phyloP scores from a whole-genome alignment of 2,888 invertebrate species.

The Amorpha juglandis region DNA sequence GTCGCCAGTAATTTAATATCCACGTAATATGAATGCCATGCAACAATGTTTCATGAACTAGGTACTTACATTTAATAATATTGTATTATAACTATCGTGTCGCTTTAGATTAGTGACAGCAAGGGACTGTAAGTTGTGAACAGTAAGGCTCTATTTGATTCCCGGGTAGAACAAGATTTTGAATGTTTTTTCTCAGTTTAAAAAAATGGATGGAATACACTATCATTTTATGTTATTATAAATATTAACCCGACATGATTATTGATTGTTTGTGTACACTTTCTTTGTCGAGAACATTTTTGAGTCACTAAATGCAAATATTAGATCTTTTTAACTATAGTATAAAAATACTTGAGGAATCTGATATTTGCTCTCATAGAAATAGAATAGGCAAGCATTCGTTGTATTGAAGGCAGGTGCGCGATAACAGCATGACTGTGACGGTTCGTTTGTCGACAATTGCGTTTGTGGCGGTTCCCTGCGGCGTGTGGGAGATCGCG shows the following conservation, averaged over 20 bases:
- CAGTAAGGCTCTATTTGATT: neutral
- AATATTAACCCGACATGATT: too few relatives aligned
- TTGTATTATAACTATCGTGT: neutral
- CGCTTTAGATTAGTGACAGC: neutral
- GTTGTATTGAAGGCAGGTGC: slow-evolving; percentile 61
- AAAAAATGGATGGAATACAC: too few relatives aligned
- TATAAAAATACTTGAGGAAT: slow-evolving; percentile 9
- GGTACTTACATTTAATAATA: slow-evolving; percentile 13
- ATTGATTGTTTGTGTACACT: too few relatives aligned
- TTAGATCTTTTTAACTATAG: neutral
- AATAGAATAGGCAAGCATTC: slow-evolving; percentile 23
- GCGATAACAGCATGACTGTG: slow-evolving; percentile 57
- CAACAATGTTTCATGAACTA: slow-evolving; percentile 28
- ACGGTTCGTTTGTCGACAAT: slow-evolving; percentile 80
- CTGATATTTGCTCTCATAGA: slow-evolving; percentile 8
- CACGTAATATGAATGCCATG: slow-evolving; percentile 27
- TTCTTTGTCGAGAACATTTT: neutral
- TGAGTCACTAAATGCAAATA: neutral
- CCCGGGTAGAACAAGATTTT: neutral
- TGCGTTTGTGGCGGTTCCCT: slow-evolving; percentile 68
- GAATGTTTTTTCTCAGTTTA: too few relatives aligned
- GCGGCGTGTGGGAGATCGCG: slow-evolving; percentile 44
- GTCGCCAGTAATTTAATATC: slow-evolving; percentile 44
- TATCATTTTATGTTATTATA: too few relatives aligned
- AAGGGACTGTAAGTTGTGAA: neutral